These are phyloP conservation scores for Spodoptera picta DNA, from an alignment of 2,888 invertebrate genomes.

Conservation along the genomic window DNA sequence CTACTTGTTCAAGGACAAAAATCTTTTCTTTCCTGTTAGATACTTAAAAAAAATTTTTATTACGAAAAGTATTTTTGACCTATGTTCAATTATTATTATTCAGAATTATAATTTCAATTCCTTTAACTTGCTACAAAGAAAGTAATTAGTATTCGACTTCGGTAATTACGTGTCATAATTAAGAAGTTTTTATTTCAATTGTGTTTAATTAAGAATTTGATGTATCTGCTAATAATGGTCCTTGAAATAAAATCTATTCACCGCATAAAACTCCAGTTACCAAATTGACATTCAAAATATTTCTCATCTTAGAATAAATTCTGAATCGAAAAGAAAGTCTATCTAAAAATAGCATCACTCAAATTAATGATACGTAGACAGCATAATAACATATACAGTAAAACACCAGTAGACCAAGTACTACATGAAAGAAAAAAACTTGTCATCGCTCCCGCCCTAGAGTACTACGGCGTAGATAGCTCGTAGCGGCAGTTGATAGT, in stretches of 20 bases:
- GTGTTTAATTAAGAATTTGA: too few relatives aligned
- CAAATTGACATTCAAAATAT: too few relatives aligned
- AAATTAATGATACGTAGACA: background rate
- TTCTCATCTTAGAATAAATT: too few relatives aligned
- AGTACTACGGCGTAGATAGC: conserved; percentile 69
- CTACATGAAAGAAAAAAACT: conserved; percentile 20
- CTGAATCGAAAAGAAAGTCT: too few relatives aligned
- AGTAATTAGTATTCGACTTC: too few relatives aligned
- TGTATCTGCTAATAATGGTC: too few relatives aligned
- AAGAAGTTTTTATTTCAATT: too few relatives aligned
- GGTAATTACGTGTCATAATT: too few relatives aligned
- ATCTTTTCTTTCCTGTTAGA: conserved; percentile 14
- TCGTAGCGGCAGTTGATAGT: conserved; percentile 78
- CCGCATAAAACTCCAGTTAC: too few relatives aligned
- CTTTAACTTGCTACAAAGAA: too few relatives aligned
- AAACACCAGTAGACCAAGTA: conserved; percentile 6
- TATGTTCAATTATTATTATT: background rate
- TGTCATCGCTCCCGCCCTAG: conserved; percentile 33
- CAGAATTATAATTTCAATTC: too few relatives aligned
- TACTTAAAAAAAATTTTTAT: conserved; percentile 6
- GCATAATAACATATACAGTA: background rate
- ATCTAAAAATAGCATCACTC: background rate
- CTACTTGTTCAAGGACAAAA: conserved; percentile 21
- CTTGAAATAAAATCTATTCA: too few relatives aligned
- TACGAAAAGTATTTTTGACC: conserved; percentile 2